Evolutionary conservation across 2,888 invertebrate genomes (phyloP).

Genomic region (Pogonocherus hispidulus): DNA sequence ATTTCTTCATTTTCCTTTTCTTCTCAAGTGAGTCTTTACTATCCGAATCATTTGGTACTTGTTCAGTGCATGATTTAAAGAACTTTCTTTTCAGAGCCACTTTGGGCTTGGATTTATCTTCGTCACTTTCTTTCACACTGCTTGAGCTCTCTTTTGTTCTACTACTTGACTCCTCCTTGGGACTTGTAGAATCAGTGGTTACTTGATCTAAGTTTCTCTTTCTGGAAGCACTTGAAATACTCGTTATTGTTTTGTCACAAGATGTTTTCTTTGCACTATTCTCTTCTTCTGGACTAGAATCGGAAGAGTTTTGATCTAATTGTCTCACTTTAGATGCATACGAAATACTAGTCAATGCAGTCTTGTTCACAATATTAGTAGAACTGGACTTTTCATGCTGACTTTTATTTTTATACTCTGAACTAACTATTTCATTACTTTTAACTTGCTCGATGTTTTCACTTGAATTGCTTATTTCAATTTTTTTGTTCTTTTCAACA

Average conservation of each 20-base stretch:
- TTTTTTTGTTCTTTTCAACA: no score
- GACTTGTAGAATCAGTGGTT: constrained; percentile 7
- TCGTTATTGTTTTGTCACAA: constrained; percentile 21
- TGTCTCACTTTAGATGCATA: constrained; percentile 38
- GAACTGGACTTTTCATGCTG: not conserved
- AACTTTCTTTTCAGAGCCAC: not conserved
- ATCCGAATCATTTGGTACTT: no score
- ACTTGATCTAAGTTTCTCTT: constrained; percentile 41
- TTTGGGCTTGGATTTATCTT: not conserved
- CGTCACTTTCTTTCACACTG: constrained; percentile 28
- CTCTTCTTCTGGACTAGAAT: constrained; percentile 22
- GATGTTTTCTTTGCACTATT: constrained; percentile 6
- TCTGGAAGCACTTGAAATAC: constrained; percentile 43
- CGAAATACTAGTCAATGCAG: constrained; percentile 31
- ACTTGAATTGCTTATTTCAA: not conserved
- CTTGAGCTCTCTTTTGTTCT: constrained; percentile 15
- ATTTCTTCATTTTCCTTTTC: constrained; percentile 14
- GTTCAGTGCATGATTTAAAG: not conserved
- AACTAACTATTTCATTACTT: no score
- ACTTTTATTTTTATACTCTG: no score
- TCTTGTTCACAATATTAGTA: not conserved
- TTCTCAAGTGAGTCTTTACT: no score
- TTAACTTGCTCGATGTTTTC: not conserved
- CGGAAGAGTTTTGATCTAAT: constrained; percentile 36
- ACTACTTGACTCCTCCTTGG: not conserved